Evolutionary conservation across 2,888 invertebrate genomes (phyloP).

Genomic region (Drosophila tanythrix): DNA sequence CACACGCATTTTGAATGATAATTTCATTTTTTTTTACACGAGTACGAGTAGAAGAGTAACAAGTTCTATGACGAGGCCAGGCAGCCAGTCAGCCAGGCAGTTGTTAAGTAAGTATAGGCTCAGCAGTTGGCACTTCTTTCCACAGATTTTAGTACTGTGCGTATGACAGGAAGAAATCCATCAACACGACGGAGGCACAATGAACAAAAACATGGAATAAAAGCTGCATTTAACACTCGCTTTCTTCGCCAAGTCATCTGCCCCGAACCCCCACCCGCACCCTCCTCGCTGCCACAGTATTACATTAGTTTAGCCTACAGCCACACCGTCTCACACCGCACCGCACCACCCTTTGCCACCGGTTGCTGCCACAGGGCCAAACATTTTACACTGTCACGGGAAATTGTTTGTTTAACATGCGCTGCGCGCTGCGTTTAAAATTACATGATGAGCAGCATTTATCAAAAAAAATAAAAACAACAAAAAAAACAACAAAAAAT

Average conservation of each 20-base stretch:
- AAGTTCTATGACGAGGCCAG: conserved; percentile 52
- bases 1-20: conserved; percentile 62
- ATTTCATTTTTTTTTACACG: conserved; percentile 27
- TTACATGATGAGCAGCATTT: conserved; percentile 79
- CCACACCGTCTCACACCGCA: background rate
- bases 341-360: background rate
- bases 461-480: conserved; percentile 58
- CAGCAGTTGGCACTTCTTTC: conserved; percentile 50
- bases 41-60: conserved; percentile 33
- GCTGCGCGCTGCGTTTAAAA: conserved; percentile 78
- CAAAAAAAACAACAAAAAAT: conserved; percentile 13
- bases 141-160: conserved; percentile 40
- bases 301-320: conserved; percentile 47
- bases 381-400: conserved; percentile 78
- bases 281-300: conserved; percentile 21
- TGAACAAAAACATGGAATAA: conserved; percentile 52
- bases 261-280: background rate
- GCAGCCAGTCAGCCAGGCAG: conserved; percentile 29
- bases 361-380: conserved; percentile 18
- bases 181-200: conserved; percentile 40
- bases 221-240: conserved; percentile 77
- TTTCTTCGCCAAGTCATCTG: conserved; percentile 72
- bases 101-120: background rate
- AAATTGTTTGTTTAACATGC: conserved; percentile 81
- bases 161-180: conserved; percentile 79